Evolutionary conservation across 2,113 vertebrate species (phyloP), one percentile per base, ranked within the genome.

Genomic region (Cariama cristata): DNA sequence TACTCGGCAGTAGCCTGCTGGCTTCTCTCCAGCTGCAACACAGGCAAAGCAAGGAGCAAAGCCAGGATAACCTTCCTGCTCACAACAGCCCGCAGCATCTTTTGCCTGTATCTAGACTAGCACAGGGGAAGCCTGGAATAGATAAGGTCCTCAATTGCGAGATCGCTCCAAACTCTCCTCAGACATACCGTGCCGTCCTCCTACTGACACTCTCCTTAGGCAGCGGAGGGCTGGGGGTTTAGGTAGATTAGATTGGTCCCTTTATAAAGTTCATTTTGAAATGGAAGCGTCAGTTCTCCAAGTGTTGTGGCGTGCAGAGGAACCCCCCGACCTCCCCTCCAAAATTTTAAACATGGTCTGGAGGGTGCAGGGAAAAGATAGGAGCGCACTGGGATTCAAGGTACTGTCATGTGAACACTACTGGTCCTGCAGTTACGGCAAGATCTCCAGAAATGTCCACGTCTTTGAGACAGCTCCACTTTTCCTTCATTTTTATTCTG

Each of bases 41-140:
- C 44, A 40, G 62, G 77, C 84, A 68, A 50, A 79, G 86, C 35
- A 67, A 89, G 86, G 47, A 85, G 94, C 60, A 95, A 71, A 79
- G 76, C 89, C 76, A 59, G 89, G 89, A 91, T 74, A 91, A 92
- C 93, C 73, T 56, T 64, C 66, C 80, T 94, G 83, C 62, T 87
- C 94, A 79, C 80, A 93, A 77, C 76, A 91, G 89, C 91, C 84
- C 4, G 2, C 1, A 3, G 91, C 93, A 87, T 33, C 72, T 81
- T 93, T 56, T 56, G 20, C 77, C 62, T 91, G 24, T 86, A 64
- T 93, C 94, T 76, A 64, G 69, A 27, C 71, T 73, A 94, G 80
- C 68, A 68, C 64, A 56, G 33, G 91, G 62, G 56, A 87, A 91
- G 49, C 32, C 56, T 86, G 91, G 53, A 81, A 91, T 7, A 89